Evolutionary conservation across 2,113 vertebrate genomes (phyloP).

Genomic region (Protobothrops flavoviridis): DNA sequence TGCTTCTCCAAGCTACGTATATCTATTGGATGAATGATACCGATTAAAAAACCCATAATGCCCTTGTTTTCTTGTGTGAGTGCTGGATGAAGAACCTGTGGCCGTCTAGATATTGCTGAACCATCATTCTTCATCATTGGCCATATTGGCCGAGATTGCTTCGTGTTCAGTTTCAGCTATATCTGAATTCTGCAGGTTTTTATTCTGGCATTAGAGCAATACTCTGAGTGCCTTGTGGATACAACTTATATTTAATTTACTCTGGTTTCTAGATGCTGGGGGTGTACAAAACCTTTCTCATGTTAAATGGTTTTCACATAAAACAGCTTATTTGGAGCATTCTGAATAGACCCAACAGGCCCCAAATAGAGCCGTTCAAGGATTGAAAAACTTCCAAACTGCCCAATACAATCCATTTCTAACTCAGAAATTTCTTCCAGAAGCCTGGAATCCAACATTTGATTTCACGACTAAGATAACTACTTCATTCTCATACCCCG

Average conservation of each 20-base stretch:
- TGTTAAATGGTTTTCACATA: neutral
- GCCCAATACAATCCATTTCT: neutral
- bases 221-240: neutral
- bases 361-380: neutral
- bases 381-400: neutral
- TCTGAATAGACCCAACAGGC: neutral
- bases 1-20: neutral
- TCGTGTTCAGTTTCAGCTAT: neutral
- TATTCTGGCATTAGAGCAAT: neutral
- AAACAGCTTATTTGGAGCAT: neutral
- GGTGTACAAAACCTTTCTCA: neutral
- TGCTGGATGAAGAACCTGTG: neutral
- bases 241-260: neutral
- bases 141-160: neutral
- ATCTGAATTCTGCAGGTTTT: neutral
- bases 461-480: neutral
- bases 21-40: neutral
- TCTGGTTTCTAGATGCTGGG: neutral
- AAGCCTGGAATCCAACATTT: neutral
- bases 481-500: neutral
- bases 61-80: neutral
- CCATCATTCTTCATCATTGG: neutral
- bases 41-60: neutral
- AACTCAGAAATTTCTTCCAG: neutral
- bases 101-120: neutral